Base-by-base conservation (phyloP, 2,888 invertebrate species). In the Hirudinaria manillensis region DNA sequence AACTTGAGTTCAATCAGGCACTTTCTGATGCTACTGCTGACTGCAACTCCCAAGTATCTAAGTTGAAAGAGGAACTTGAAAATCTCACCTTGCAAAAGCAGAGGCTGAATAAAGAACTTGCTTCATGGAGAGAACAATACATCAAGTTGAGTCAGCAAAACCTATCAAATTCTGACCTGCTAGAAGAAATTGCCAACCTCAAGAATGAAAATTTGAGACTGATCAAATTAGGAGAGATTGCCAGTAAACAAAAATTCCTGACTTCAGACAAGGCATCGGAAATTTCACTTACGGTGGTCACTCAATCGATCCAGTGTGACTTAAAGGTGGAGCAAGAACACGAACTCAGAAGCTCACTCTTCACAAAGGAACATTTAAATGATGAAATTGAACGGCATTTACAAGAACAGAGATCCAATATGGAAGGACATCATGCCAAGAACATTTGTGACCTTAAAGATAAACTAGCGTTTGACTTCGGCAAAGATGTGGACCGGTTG, bases 121-220 rank as follows among this genome's bases (percentile, higher is more conserved):
- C 24, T 32, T 53, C 53, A 27, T 72, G 72, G 72, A 45, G 53
- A 53, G 72, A 72, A 16, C 72, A 72, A 45, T 72, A 72, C 27
- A 27, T 72, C 24, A 72, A 72, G 19, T 53, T 72, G 53, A 53
- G 72, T 29, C 72, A 72, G 34, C 72, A 72, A 32, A 73, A 73
- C 68, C 13, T 76, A 68, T 67, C 68, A 34, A 61, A 65, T 51
- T 51, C 76, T 24, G 76, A 76, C 45, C 73, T 73, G 51, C 3
- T 32, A 21, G 36, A 36, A 10, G 66, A 76, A 72, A 73, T 76
- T 16, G 34, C 61, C 45, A n/a, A 24, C 13, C 56, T 76, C 6
- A 73, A 51, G n/a, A 38, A 36, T 13, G 73, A 73, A 34, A 76
- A 76, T 53, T 13, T 53, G 32, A 27, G 24, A 13, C 73, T 72